phyloP scores from a whole-genome alignment of 2,797 vertebrate genomes.

The Lutjanus argentimaculatus region DNA sequence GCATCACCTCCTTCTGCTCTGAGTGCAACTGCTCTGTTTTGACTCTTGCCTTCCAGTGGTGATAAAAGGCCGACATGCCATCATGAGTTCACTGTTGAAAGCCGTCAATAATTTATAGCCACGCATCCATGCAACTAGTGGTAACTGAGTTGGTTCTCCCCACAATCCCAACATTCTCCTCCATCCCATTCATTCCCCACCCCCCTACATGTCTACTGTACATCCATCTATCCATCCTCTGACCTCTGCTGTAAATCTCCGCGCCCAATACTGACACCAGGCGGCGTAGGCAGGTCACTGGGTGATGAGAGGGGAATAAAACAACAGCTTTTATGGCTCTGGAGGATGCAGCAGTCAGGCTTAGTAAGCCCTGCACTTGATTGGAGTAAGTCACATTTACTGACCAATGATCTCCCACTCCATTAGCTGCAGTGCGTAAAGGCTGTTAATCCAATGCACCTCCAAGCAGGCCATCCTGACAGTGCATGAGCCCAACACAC shows the following conservation, averaged over 20 bases:
- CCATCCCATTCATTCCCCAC: neutral
- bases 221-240: constrained; percentile 48
- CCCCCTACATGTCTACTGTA: constrained; percentile 20
- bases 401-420: constrained; percentile 72
- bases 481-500: constrained; percentile 14
- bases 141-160: constrained; percentile 29
- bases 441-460: constrained; percentile 64
- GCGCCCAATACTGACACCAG: constrained; percentile 79
- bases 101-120: constrained; percentile 62
- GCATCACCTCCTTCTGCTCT: constrained; percentile 22
- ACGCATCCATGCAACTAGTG: constrained; percentile 31
- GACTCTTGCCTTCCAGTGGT: constrained; percentile 34
- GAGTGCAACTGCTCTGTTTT: constrained; percentile 1
- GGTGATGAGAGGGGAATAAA: constrained; percentile 61
- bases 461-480: constrained; percentile 42
- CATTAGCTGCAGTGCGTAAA: constrained; percentile 79
- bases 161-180: constrained; percentile 14
- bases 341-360: constrained; percentile 56
- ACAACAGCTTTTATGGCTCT: constrained; percentile 67
- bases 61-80: constrained; percentile 45
- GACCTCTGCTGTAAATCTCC: constrained; percentile 69
- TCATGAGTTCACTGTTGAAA: constrained; percentile 43
- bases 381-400: constrained; percentile 78
- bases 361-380: constrained; percentile 69
- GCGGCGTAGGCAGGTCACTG: constrained; percentile 63